Evolutionary conservation across 2,888 invertebrate species (phyloP), one percentile per base, ranked within the genome.

Genomic region (Barypeithes pellucidus): DNA sequence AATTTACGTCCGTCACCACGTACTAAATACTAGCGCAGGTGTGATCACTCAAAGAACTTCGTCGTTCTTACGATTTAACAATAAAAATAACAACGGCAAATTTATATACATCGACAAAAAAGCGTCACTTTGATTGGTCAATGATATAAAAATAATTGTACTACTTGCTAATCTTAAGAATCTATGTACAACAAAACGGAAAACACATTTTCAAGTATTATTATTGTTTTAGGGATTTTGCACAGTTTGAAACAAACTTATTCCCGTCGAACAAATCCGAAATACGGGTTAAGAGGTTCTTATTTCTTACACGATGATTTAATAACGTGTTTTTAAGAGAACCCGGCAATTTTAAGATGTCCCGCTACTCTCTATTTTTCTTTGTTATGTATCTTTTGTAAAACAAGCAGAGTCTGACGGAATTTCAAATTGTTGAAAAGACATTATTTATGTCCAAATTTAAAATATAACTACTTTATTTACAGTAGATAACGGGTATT

Each of bases 91-190:
- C 85, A 85, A 85, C 82, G 84, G 83, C 84, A 82, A 70, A 82
- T 85, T 85, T 86, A 86, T 85, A 85, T 86, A 86, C 86, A 86
- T 83, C 85, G 85, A 86, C 84, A 82, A 84, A 84, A 85, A 86
- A 85, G 85, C 84, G 84, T 84, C 84, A 85, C 82, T 82, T 84
- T 85, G 84, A 85, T 86, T 86, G 86, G 86, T 86, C 86, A 85
- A 86, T 85, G 85, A 85, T 86, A 86, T 84, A 86, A 86, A 86
- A 86, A 85, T 85, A 86, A 86, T 82, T 84, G 82, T 83, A 83
- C 83, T 84, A 84, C 77, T 77, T 68, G 72, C 78, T 77, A 79
- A 66, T 74, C 76, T 77, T 71, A 67, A 71, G 80, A 79, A 78
- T 78, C 79, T 77, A 75, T 77, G 76, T 77, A 79, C 77, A 78